phyloP scores from a whole-genome alignment of 2,797 vertebrate species.

The Poecilia velifera region DNA sequence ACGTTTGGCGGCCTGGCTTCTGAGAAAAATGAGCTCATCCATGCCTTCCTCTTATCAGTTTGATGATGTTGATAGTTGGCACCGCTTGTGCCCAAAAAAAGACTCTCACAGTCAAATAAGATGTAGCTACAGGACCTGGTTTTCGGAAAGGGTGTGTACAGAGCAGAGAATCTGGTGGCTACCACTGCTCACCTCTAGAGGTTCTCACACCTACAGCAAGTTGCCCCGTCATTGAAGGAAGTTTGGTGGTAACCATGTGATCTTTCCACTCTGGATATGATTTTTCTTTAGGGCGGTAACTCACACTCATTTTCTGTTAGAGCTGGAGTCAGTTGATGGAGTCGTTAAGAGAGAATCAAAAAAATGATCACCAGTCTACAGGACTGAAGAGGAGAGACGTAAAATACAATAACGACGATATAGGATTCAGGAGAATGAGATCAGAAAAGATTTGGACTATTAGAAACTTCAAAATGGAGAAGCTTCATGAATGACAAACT shows the following conservation, averaged over 20 bases:
- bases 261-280: not conserved
- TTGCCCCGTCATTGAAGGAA: not conserved
- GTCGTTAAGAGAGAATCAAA: not conserved
- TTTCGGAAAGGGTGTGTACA: constrained; percentile 6
- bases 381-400: not conserved
- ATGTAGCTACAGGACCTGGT: too few species aligned
- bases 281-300: not conserved
- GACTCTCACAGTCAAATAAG: not conserved
- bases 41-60: not conserved
- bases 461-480: not conserved
- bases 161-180: constrained; percentile 16
- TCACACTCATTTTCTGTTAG: not conserved
- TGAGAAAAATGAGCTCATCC: constrained; percentile 18
- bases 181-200: constrained; percentile 1
- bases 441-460: not conserved
- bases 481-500: not conserved
- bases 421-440: not conserved
- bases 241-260: constrained; percentile 4
- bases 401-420: not conserved
- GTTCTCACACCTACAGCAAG: constrained; percentile 4
- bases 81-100: not conserved
- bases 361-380: not conserved
- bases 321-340: not conserved
- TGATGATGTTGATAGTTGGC: not conserved
- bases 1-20: constrained; percentile 36